Evolutionary conservation across 1,140 invertebrate species (phyloP), one percentile per base, ranked within the genome.

Genomic region (Cecropterus lyciades): DNA sequence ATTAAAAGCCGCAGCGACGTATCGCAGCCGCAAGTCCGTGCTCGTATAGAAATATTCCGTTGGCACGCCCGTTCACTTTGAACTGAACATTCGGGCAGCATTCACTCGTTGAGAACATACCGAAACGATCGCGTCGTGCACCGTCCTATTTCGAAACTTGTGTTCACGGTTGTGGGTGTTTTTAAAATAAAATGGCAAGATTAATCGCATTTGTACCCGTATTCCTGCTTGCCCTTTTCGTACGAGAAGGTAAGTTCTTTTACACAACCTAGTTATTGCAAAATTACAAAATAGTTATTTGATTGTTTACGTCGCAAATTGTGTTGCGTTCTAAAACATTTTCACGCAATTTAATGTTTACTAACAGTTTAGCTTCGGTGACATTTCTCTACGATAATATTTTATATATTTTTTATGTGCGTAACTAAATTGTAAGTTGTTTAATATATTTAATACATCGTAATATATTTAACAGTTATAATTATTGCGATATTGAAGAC

Each of bases 181-280:
- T 42, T 73, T 73, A 73, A 60, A 27, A 73, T 45, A 76, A 55
- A 82, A 90, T 90, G 87, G 78, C 79, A 63, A 86, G 84, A 52
- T 73, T 90, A 27, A 69, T 77, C 37, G 30, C 88, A 52, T 56
- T 87, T 67, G 84, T 90, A 71, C 79, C 85, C 24, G 73, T 87
- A 6, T 71, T 90, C 14, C 68, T 90, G 46, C 64, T 90, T 16
- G 84, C 80, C 43, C 52, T 84, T 49, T 86, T 87, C 60, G 69
- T 84, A 6, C 75, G 77, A 79, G 68, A 82, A 68, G 80, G 87
- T 88, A 68, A 80, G 87, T 79, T 64, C 51, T 63, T 65, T 46
- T 48, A n/a, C n/a, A n/a, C n/a, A n/a, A n/a, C n/a, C n/a, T n/a
- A n/a, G n/a, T n/a, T n/a, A n/a, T n/a, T n/a, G n/a, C n/a, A n/a